A percentile compares a stretch with the other conserved stretches of the same genome.
Conservation (phyloP, 1,140 invertebrate species). For the Drosophila lacertosa region DNA sequence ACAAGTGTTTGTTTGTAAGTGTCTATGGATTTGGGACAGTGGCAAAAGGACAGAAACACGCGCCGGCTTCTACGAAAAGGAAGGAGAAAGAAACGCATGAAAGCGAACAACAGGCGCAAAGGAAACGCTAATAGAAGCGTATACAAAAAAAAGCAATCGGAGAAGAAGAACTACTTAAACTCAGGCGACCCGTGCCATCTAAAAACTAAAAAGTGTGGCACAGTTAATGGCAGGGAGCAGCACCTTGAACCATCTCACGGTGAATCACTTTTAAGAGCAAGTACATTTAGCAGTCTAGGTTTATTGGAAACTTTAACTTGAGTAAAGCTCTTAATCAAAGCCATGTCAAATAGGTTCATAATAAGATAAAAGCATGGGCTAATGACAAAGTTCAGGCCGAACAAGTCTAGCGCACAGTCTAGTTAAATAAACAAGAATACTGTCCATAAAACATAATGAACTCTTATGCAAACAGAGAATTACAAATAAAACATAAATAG, state of each 20-base stretch:
- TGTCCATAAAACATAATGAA: background rate
- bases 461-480: constrained; percentile 25
- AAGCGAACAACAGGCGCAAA: constrained; percentile 17
- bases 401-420: background rate
- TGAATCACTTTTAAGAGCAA: constrained; percentile 18
- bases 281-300: constrained; percentile 8
- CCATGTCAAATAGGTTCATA: background rate
- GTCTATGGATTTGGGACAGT: background rate
- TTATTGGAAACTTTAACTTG: too few species aligned
- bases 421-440: background rate
- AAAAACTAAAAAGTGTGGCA: constrained; percentile 25
- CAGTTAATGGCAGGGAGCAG: background rate
- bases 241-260: background rate
- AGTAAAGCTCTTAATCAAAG: background rate
- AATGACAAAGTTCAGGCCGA: too few species aligned
- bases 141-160: constrained; percentile 33
- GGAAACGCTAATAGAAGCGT: constrained; percentile 18
- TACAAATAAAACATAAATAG: constrained; percentile 48
- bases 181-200: constrained; percentile 2
- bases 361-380: too few species aligned
- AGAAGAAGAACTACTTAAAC: constrained; percentile 53
- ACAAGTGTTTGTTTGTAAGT: background rate
- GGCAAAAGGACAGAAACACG: constrained; percentile 2
- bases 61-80: background rate
- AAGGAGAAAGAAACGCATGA: constrained; percentile 7